Evolutionary conservation across 2,888 invertebrate species (phyloP), one percentile per base, ranked within the genome.

Genomic region (Stenolophus ochropezus): DNA sequence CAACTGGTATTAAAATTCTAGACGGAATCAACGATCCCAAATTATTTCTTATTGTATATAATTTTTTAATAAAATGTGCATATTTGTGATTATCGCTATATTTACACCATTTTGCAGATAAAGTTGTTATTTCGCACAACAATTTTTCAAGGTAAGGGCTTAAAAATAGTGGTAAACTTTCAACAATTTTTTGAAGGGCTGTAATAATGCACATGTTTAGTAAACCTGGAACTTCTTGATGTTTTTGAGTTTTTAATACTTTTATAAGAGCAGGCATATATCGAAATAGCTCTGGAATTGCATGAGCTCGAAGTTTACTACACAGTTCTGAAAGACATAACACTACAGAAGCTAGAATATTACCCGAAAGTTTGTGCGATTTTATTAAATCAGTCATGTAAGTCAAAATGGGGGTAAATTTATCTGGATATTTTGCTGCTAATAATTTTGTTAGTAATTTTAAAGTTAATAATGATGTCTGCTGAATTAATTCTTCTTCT

Each of bases 141-240:
- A 96, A 90, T 84, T 94, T 93, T 84, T 93, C 92, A 33, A 97
- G 89, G 88, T 97, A 97, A 0, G 96, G 96, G 83, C 96, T 97
- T 83, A 98, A 88, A 87, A 98, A 98, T 49, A 95, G 90, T 0
- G 96, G 94, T 53, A 98, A 88, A 23, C 94, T 94, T 86, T 96
- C 95, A 2, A 97, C 92, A 51, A 98, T 93, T 88, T 96, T 96
- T 82, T 95, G 93, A 33, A 97, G 89, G 0, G 96, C 94, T 1
- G 96, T 95, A 1, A 97, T 91, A 4, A 94, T 92, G 87, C 96
- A 95, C 16, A 94, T 87, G n/a, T 94, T 88, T 0, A 93, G 89
- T 18, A 93, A 85, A 84, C 93, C 93, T 0, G 94, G 92, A 0
- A 91, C 90, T 82, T 92, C 91, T 4, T 91, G 90, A 83, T 92